Evolutionary conservation across 1,140 invertebrate species (phyloP).

Genomic region (Eueides isabella): DNA sequence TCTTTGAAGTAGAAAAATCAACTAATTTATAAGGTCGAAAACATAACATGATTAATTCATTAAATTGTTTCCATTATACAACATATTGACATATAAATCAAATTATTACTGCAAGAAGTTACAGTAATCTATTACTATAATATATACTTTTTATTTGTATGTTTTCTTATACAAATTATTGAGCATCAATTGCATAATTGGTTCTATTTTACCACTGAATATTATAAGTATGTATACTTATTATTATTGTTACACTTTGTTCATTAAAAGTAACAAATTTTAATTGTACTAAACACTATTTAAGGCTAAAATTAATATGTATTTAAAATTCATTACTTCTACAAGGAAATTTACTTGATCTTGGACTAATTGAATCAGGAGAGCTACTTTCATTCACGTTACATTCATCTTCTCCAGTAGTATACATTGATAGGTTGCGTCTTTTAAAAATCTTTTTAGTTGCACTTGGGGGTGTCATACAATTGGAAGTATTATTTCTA

Average conservation of each 20-base stretch:
- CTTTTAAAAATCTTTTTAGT: conserved; percentile 77
- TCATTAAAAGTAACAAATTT: background rate
- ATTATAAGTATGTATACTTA: background rate
- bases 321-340: conserved; percentile 42
- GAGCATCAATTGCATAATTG: background rate
- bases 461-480: conserved; percentile 54
- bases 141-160: background rate
- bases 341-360: conserved; percentile 54
- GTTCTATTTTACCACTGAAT: background rate
- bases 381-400: conserved; percentile 39
- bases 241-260: background rate
- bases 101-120: background rate
- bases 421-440: conserved; percentile 72
- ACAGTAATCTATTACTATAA: background rate
- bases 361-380: conserved; percentile 54
- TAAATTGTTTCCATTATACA: background rate
- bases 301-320: conserved; percentile 19
- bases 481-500: conserved; percentile 49
- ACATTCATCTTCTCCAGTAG: conserved; percentile 56
- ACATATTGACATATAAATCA: background rate
- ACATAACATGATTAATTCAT: conserved; percentile 7
- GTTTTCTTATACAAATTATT: background rate
- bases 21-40: background rate
- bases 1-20: background rate
- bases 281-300: background rate